phyloP scores from a whole-genome alignment of 2,888 invertebrate genomes.

The Poecilus cupreus region DNA sequence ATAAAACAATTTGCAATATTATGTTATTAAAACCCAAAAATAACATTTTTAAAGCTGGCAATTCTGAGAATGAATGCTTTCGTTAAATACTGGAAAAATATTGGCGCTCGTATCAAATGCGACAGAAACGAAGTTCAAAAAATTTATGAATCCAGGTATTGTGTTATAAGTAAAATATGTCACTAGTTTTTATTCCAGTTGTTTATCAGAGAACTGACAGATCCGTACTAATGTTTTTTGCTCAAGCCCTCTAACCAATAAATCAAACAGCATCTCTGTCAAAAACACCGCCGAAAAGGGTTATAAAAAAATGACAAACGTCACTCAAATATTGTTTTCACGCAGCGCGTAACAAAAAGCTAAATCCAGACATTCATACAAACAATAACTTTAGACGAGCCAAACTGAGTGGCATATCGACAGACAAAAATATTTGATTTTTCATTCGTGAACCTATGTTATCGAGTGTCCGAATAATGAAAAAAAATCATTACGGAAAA shows the following conservation, averaged over 20 bases:
- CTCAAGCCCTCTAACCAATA: constrained; percentile 36
- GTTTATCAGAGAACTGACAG: constrained; percentile 29
- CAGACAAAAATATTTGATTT: constrained; percentile 11
- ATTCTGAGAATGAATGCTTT: background rate
- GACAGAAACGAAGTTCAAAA: constrained; percentile 6
- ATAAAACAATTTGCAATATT: too few species aligned
- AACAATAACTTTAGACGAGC: background rate
- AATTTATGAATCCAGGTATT: constrained; percentile 34
- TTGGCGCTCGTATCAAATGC: background rate
- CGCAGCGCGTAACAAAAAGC: constrained; percentile 18
- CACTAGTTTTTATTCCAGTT: constrained; percentile 22
- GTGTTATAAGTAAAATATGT: constrained; percentile 42
- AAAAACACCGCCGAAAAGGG: constrained; percentile 35
- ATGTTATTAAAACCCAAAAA: too few species aligned
- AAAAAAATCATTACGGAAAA: constrained; percentile 7
- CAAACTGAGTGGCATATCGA: background rate
- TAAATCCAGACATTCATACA: constrained; percentile 4
- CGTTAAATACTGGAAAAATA: constrained; percentile 17
- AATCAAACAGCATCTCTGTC: constrained; percentile 46
- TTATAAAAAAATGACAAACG: constrained; percentile 41
- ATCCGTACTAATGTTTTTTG: constrained; percentile 36
- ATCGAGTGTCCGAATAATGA: background rate
- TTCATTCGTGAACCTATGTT: constrained; percentile 24
- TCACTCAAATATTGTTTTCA: constrained; percentile 45
- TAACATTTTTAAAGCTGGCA: background rate